Percentiles rank a stretch among this genome's conserved stretches.
These are phyloP conservation scores for Parelbella ahira DNA, from an alignment of 2,888 invertebrate species.

Conservation along the genomic window DNA sequence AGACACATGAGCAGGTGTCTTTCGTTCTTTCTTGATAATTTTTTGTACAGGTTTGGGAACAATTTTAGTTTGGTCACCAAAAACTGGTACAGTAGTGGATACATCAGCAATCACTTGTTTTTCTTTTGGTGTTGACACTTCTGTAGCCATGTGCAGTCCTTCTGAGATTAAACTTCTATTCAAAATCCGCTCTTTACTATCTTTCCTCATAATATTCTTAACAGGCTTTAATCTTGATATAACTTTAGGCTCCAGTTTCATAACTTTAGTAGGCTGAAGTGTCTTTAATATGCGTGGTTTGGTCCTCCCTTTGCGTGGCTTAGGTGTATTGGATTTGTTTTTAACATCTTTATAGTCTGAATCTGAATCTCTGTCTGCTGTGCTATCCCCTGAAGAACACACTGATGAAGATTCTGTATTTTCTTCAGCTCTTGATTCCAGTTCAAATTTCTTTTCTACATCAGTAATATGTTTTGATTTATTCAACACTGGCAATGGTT, in stretches of 20 bases:
- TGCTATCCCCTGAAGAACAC: constrained; percentile 77
- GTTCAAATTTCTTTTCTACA: constrained; percentile 43
- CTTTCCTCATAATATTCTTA: constrained; percentile 52
- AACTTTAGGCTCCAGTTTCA: constrained; percentile 54
- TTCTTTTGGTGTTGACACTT: constrained; percentile 41
- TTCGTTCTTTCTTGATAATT: constrained; percentile 73
- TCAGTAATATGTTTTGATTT: constrained; percentile 54
- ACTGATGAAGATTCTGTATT: constrained; percentile 71
- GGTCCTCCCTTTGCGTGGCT: constrained; percentile 53
- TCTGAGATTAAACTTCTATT: too few relatives aligned
- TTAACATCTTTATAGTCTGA: constrained; percentile 79
- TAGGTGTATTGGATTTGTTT: constrained; percentile 50
- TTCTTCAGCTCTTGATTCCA: constrained; percentile 66
- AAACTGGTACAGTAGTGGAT: constrained; percentile 43
- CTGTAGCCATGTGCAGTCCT: too few relatives aligned
- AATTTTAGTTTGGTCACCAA: constrained; percentile 56
- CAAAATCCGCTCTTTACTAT: constrained; percentile 59
- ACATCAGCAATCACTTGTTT: constrained; percentile 34
- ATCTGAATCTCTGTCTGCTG: constrained; percentile 82
- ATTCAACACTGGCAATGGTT: constrained; percentile 50
- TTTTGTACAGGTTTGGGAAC: constrained; percentile 64
- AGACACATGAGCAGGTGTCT: constrained; percentile 81
- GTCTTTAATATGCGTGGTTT: constrained; percentile 67
- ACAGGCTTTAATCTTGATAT: constrained; percentile 51
- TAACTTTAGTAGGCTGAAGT: constrained; percentile 40